Conservation (phyloP, 1,140 invertebrate genomes). For the Saccostrea echinata region DNA sequence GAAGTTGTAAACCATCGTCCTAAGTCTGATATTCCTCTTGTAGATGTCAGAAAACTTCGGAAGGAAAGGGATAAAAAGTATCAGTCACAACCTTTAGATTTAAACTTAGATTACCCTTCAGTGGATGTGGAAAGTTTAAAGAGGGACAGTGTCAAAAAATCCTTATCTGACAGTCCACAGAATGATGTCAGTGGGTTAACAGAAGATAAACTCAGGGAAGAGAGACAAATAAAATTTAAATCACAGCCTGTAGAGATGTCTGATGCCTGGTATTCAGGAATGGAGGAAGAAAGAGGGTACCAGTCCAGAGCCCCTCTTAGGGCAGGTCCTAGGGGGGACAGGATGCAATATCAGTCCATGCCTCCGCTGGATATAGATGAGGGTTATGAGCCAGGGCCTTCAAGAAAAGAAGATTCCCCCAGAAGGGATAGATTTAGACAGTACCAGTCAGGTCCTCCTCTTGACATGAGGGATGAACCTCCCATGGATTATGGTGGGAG, state of each 20-base stretch:
- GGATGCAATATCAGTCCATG: not conserved
- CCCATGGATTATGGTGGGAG: not conserved
- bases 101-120: not conserved
- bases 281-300: not conserved
- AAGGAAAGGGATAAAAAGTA: conserved; percentile 6
- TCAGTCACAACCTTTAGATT: conserved; percentile 10
- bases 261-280: not conserved
- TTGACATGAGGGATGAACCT: not conserved
- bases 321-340: not conserved
- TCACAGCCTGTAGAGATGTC: not conserved
- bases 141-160: not conserved
- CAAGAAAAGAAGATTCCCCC: not conserved
- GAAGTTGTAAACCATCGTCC: not conserved
- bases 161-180: not conserved
- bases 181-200: not conserved
- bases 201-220: not conserved
- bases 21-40: not conserved
- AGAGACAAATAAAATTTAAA: not conserved
- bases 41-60: not conserved
- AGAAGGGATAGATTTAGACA: not conserved
- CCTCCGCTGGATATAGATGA: not conserved
- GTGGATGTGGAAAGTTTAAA: not conserved
- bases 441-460: not conserved
- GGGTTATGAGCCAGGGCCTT: conserved; percentile 10
- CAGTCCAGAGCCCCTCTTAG: not conserved